Percentiles rank a stretch among this genome's conserved stretches.
phyloP scores from a whole-genome alignment of 2,797 vertebrate species.

The Pseudochromis fuscus region DNA sequence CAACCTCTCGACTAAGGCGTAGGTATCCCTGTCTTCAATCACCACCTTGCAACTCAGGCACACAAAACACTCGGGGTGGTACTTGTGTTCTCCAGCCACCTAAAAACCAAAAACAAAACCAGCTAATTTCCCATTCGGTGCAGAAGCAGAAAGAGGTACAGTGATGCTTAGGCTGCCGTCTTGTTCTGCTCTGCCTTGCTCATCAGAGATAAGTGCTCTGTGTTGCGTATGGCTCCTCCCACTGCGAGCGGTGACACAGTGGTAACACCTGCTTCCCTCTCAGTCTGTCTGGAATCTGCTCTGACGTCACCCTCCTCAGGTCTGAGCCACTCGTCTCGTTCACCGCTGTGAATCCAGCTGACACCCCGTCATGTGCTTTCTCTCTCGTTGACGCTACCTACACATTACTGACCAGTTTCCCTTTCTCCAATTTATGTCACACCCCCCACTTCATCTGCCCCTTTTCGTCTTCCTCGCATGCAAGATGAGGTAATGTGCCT shows the following conservation, averaged over 20 bases:
- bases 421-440: constrained; percentile 43
- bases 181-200: constrained; percentile 21
- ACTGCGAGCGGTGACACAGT: constrained; percentile 53
- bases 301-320: constrained; percentile 71
- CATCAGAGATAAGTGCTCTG: constrained; percentile 25
- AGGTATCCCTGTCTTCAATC: constrained; percentile 95
- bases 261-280: constrained; percentile 80
- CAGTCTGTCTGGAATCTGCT: constrained; percentile 78
- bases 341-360: constrained; percentile 20
- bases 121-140: constrained; percentile 24
- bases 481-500: constrained; percentile 58
- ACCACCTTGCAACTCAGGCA: constrained; percentile 97
- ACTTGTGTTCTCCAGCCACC: constrained; percentile 98
- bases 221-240: constrained; percentile 35
- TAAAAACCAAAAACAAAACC: constrained; percentile 74
- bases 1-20: constrained; percentile 93
- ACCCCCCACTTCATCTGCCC: constrained; percentile 17
- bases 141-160: background rate
- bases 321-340: constrained; percentile 48
- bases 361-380: constrained; percentile 19
- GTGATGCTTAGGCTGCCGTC: background rate
- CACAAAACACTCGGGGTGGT: constrained; percentile 98
- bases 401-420: constrained; percentile 32
- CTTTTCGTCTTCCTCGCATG: constrained; percentile 43
- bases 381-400: constrained; percentile 21